These are phyloP conservation scores for Melanerpes aurifrons DNA, from an alignment of 2,113 vertebrate genomes.

Conservation along the genomic window DNA sequence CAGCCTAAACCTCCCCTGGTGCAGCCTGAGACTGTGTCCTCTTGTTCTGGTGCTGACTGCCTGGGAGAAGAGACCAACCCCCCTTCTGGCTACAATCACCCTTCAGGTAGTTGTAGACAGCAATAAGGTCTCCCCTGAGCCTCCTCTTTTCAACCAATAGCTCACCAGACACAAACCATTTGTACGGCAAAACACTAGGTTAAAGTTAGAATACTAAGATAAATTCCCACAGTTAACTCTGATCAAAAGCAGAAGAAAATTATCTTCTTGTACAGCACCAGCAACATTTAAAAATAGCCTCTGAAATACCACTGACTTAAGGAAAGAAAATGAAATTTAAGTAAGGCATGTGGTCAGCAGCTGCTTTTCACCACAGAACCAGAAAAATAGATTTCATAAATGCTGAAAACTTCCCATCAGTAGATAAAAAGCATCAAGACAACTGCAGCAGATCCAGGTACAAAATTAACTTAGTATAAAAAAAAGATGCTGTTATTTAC, in stretches of 20 bases:
- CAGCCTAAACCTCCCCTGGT: no score
- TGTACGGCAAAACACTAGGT: not conserved
- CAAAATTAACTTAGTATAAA: not conserved
- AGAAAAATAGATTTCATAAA: not conserved
- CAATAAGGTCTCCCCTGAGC: no score
- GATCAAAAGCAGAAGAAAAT: not conserved
- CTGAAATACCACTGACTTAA: not conserved
- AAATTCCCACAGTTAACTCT: not conserved
- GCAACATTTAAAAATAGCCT: not conserved
- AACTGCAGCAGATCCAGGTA: not conserved
- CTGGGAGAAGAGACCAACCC: no score
- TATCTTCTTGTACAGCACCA: not conserved
- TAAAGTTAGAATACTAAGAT: not conserved
- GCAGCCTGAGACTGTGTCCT: no score
- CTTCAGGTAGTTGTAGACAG: no score
- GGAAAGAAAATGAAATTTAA: not conserved
- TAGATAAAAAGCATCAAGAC: not conserved
- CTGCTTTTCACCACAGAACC: not conserved
- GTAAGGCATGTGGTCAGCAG: not conserved
- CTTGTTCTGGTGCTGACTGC: no score
- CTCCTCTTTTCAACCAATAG: not conserved
- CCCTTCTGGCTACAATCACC: no score
- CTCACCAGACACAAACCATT: not conserved
- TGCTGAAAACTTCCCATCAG: not conserved
- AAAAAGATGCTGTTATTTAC: not conserved